Conservation (phyloP, 92 coral and sea anemone genomes). For the Blastomussa wellsi region DNA sequence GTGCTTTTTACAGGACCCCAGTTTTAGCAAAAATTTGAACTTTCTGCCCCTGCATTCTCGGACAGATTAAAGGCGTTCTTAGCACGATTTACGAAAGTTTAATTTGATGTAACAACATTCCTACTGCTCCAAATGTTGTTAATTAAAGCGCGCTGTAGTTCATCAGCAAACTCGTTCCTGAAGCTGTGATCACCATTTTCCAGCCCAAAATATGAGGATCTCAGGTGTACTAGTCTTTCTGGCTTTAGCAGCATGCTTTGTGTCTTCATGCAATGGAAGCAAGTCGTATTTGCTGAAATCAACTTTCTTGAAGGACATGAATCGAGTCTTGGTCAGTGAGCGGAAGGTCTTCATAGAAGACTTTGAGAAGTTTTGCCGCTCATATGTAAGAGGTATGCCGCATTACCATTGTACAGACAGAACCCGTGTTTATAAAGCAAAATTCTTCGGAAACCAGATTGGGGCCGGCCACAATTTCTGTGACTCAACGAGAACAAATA, state of each 20-base stretch:
- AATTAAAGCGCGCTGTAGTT: neutral
- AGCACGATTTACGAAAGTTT: neutral
- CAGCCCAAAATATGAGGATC: slow-evolving; percentile 5
- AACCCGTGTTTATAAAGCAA: neutral
- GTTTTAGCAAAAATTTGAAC: neutral
- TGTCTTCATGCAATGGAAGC: neutral
- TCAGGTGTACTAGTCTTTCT: neutral
- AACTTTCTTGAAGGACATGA: neutral
- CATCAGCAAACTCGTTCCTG: neutral
- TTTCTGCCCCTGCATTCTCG: neutral
- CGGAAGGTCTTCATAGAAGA: slow-evolving; percentile 5
- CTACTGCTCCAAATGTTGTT: neutral
- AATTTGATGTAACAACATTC: slow-evolving; percentile 11
- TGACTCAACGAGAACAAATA: neutral
- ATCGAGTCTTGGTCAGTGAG: neutral
- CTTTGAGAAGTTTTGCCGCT: slow-evolving; percentile 18
- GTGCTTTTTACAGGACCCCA: neutral
- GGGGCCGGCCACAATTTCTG: neutral
- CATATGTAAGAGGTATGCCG: slow-evolving; percentile 15
- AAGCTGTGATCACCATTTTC: neutral
- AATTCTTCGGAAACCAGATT: neutral
- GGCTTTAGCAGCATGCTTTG: neutral
- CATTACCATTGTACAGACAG: neutral
- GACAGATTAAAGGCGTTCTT: slow-evolving; percentile 17
- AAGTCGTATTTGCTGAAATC: neutral